phyloP scores from a whole-genome alignment of 2,888 invertebrate genomes.

The Lycaena phlaeas region DNA sequence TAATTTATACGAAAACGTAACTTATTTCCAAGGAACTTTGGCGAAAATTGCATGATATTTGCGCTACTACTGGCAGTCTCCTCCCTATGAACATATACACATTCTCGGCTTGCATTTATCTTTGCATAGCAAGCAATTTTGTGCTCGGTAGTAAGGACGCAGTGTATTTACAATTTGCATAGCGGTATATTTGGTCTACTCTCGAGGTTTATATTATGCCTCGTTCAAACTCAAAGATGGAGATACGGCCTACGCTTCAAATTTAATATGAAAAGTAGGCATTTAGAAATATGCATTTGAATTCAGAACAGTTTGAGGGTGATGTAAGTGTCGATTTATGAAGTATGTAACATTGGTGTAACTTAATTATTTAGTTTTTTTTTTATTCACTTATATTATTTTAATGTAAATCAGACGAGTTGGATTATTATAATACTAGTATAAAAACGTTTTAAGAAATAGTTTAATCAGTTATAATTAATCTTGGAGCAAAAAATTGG shows the following conservation, averaged over 20 bases:
- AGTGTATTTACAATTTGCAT: slow-evolving; percentile 25
- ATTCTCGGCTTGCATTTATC: slow-evolving; percentile 23
- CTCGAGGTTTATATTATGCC: slow-evolving; percentile 23
- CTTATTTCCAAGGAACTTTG: not conserved
- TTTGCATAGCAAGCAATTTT: slow-evolving; percentile 26
- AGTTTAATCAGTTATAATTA: no score
- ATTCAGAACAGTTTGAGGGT: slow-evolving; percentile 20
- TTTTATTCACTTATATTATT: no score
- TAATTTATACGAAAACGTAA: not conserved
- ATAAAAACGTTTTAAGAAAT: no score
- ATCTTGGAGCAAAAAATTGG: no score
- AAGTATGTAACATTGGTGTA: no score
- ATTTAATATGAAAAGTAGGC: slow-evolving; percentile 19
- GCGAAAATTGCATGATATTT: slow-evolving; percentile 1
- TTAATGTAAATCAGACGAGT: no score
- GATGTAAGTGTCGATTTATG: slow-evolving; percentile 15
- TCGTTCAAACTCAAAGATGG: slow-evolving; percentile 21
- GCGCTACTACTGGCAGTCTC: slow-evolving; percentile 5
- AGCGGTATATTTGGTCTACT: slow-evolving; percentile 25
- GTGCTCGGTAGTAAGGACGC: slow-evolving; percentile 21
- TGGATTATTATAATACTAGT: no score
- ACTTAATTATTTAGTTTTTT: no score
- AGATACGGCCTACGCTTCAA: slow-evolving; percentile 22
- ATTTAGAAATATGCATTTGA: slow-evolving; percentile 22
- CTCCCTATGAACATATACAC: slow-evolving; percentile 19